phyloP scores from a whole-genome alignment of 2,797 vertebrate species.

The Miichthys miiuy region DNA sequence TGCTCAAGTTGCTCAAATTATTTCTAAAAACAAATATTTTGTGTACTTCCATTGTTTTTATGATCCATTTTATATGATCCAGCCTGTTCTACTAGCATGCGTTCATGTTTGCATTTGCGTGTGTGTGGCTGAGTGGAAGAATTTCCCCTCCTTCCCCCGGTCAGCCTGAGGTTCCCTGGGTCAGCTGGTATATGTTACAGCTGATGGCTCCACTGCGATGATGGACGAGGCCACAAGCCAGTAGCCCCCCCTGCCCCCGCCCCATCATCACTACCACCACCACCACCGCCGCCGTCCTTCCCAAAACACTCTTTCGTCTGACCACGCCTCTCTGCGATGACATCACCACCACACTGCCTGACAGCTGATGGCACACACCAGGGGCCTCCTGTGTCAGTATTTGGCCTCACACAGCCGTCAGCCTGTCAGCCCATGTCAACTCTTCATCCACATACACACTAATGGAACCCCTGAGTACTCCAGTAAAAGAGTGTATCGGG shows the following conservation, averaged over 20 bases:
- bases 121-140: conserved; percentile 32
- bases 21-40: neutral
- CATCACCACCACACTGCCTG: conserved; percentile 58
- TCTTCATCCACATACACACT: conserved; percentile 30
- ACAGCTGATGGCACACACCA: conserved; percentile 53
- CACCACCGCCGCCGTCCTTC: neutral
- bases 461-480: conserved; percentile 39
- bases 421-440: conserved; percentile 51
- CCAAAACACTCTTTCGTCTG: conserved; percentile 22
- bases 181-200: conserved; percentile 77
- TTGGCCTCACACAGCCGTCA: conserved; percentile 43
- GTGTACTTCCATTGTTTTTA: neutral
- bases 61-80: too few relatives aligned
- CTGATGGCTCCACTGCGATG: conserved; percentile 73
- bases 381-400: conserved; percentile 59
- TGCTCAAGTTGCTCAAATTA: neutral
- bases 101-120: conserved; percentile 17
- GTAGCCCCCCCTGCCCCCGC: neutral
- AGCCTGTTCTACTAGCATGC: neutral
- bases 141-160: conserved; percentile 25
- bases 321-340: conserved; percentile 51
- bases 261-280: neutral
- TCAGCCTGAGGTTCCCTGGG: conserved; percentile 45
- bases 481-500: neutral
- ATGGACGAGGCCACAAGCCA: conserved; percentile 73